Evolutionary conservation across 2,113 vertebrate species (phyloP).

Genomic region (Thalassarche chlororhynchos): DNA sequence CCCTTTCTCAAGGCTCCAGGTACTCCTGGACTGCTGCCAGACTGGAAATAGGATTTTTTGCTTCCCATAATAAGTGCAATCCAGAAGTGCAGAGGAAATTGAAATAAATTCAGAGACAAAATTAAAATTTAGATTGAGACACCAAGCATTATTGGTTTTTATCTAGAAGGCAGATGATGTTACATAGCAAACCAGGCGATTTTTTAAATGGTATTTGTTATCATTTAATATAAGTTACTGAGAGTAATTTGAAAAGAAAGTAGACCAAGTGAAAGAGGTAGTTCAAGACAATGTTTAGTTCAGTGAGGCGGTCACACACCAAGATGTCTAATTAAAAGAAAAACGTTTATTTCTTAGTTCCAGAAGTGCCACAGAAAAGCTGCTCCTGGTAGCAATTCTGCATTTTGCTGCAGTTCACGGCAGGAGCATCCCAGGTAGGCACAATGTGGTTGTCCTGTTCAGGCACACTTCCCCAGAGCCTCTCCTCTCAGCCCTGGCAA

Average conservation of each 20-base stretch:
- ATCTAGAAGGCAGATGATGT: conserved; percentile 8
- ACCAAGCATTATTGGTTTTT: conserved; percentile 1
- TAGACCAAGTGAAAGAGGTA: neutral
- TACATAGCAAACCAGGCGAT: neutral
- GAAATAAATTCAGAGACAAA: conserved; percentile 40
- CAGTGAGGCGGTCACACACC: neutral
- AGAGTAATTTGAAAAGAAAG: neutral
- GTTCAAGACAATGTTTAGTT: neutral
- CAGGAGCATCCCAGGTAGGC: neutral
- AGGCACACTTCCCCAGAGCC: neutral
- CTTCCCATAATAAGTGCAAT: neutral
- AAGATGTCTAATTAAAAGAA: neutral
- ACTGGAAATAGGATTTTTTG: conserved; percentile 12
- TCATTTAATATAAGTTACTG: neutral
- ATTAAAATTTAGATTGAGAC: conserved; percentile 42
- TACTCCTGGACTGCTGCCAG: neutral
- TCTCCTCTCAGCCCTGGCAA: neutral
- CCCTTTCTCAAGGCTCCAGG: neutral
- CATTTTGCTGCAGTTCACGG: neutral
- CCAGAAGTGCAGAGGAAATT: conserved; percentile 11
- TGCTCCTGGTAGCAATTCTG: neutral
- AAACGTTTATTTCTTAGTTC: neutral
- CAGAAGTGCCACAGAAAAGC: neutral
- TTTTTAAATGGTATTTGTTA: neutral
- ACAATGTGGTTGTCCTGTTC: neutral